Base-by-base conservation (phyloP, 2,113 vertebrate genomes). In the Poecilia latipinna region DNA sequence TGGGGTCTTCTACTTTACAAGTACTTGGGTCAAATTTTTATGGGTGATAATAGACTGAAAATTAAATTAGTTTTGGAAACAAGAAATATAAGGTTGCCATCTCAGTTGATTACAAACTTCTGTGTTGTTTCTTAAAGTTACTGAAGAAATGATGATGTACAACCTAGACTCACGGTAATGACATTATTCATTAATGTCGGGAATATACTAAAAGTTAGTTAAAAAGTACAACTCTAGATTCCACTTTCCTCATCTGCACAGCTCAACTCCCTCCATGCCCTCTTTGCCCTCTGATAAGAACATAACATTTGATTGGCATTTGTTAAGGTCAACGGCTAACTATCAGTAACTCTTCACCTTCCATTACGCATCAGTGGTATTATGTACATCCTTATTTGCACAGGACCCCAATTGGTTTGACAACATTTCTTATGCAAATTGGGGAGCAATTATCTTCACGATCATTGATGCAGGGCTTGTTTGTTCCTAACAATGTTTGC, bases 341-440 rank as follows among this genome's bases (percentile, higher is more conserved):
- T 79, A 88, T 86, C 88, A 80, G 68, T 68, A 80, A 85, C 90
- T 90, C 89, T 71, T 90, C 82, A 90, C 86, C 88, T 90, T 91
- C 91, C 89, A 89, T 90, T 87, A 84, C 48, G 84, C 83, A 74
- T 77, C 82, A 71, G 70, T 70, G 44, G 64, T 61, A 86, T 90
- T 89, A 86, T 85, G 86, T 76, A 78, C 79, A 73, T 72, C 82
- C 82, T 87, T 88, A 86, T 92, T 91, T 89, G 88, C 85, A 75
- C 77, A 68, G 70, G 89, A 90, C 88, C 87, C 70, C 86, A 77
- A 81, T 83, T 80, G 77, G 74, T 88, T 86, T 32, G 17, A 89
- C 84, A 85, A 85, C 88, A 83, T 90, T 91, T 92, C 89, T 88
- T 79, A 93, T 93, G 91, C 91, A 92, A 93, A 93, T 93, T 77